Conservation (phyloP, 1,140 invertebrate genomes). For the Trichonephila inaurata region DNA sequence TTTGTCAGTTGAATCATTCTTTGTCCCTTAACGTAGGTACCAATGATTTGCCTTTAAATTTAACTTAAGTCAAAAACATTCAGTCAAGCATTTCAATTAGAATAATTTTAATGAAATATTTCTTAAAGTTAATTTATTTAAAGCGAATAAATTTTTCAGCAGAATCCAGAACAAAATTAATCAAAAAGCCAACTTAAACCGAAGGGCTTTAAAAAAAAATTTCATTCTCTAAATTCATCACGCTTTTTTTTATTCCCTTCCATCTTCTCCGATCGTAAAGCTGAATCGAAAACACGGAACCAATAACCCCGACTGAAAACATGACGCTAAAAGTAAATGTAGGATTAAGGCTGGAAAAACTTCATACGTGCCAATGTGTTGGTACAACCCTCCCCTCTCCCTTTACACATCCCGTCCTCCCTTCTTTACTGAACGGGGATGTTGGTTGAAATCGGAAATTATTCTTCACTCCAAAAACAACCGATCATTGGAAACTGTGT, state of each 20-base stretch:
- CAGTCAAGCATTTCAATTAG: too few species aligned
- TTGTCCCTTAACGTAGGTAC: too few species aligned
- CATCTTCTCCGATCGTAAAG: slow-evolving; percentile 60
- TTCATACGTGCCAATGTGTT: neutral
- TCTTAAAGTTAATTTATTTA: neutral
- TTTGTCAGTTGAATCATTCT: too few species aligned
- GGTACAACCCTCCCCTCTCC: neutral
- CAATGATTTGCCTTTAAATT: too few species aligned
- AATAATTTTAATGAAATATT: too few species aligned
- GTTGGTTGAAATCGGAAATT: slow-evolving; percentile 31
- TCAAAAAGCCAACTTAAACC: neutral
- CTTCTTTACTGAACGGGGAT: too few species aligned
- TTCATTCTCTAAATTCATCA: slow-evolving; percentile 8
- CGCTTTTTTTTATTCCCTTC: neutral
- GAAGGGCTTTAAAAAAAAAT: neutral
- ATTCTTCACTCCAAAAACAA: neutral
- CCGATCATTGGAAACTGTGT: slow-evolving; percentile 31
- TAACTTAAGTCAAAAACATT: too few species aligned
- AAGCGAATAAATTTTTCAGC: neutral
- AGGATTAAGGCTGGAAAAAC: slow-evolving; percentile 56
- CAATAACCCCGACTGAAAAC: slow-evolving; percentile 64
- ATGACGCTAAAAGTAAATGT: slow-evolving; percentile 74
- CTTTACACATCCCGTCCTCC: neutral
- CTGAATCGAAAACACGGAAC: slow-evolving; percentile 64
- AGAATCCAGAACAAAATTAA: neutral